Base-by-base conservation (phyloP, 2,888 invertebrate genomes). In the Arenicola marina region DNA sequence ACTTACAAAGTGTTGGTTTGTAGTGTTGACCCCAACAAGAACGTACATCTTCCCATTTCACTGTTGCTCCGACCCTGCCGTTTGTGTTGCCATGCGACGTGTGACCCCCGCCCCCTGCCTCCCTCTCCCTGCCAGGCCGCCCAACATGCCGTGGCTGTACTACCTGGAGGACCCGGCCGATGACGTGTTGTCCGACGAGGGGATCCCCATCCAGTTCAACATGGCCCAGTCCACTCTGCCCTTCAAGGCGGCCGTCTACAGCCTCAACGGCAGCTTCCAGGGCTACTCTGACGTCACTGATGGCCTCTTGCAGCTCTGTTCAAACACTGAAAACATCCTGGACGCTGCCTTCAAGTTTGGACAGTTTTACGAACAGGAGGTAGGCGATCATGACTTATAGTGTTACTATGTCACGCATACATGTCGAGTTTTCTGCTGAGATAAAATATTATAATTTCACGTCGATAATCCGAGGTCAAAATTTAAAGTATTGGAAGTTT, bases 311-410 rank as follows among this genome's bases (percentile, higher is more conserved):
- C 85, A 84, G 70, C 73, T 85, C 24, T 85, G 85, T 71, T 68
- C 73, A 1, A 75, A 74, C 53, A 72, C 75, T 0, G 69, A 72
- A 7, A 64, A 64, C 7, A 65, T 67, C 32, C 66, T 79, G 34
- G 74, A 83, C 72, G 79, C 82, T 31, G 82, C 83, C 2, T 84
- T 73, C 63, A 66, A 67, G 24, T 84, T 85, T 72, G 85, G 85
- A 21, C 79, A 83, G 11, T 71, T 73, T 21, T 85, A 80, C 34
- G 28, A 59, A 31, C 64, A 64, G 44, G 4, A 53, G 45, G 67
- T 62, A 0, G 24, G 48, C 24, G 7, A 18, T 38, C 11, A 38
- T 38, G 18, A 38, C 11, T 38, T 38, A 38, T 38, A 15, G 11
- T 38, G 38, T 38, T 38, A 38, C 11, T 38, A 15, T 38, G n/a